Conservation (phyloP, 1,140 invertebrate genomes). For the Agrypnia vestita region DNA sequence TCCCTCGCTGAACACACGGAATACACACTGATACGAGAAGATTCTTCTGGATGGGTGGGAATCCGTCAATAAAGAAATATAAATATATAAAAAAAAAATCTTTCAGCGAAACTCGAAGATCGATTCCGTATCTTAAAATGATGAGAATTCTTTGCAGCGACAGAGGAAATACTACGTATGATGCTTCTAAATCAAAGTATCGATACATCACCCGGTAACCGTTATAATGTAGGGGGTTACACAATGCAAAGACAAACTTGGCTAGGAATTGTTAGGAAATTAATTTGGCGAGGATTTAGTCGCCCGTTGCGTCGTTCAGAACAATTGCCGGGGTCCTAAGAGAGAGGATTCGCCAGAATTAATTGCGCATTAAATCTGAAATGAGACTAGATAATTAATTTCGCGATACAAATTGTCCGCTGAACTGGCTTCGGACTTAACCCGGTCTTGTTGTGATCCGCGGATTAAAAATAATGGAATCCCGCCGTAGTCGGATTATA, state of each 20-base stretch:
- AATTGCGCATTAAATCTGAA: slow-evolving; percentile 61
- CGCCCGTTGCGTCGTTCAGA: slow-evolving; percentile 46
- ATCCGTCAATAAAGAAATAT: too few species aligned
- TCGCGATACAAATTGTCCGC: slow-evolving; percentile 58
- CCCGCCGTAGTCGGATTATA: slow-evolving; percentile 28
- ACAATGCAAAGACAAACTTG: neutral
- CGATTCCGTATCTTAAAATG: too few species aligned
- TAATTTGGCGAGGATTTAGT: slow-evolving; percentile 60
- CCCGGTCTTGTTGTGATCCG: slow-evolving; percentile 42
- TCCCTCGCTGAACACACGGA: too few species aligned
- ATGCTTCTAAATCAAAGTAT: slow-evolving; percentile 27
- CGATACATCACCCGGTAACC: slow-evolving; percentile 17
- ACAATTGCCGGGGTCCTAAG: slow-evolving; percentile 43
- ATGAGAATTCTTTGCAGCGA: too few species aligned
- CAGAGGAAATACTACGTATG: too few species aligned
- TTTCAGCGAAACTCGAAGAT: too few species aligned
- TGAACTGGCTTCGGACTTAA: slow-evolving; percentile 49
- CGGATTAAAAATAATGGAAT: slow-evolving; percentile 46
- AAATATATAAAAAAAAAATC: too few species aligned
- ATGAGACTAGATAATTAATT: slow-evolving; percentile 61
- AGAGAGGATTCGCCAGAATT: slow-evolving; percentile 56
- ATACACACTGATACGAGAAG: too few species aligned
- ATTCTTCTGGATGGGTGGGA: too few species aligned
- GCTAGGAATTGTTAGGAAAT: slow-evolving; percentile 52
- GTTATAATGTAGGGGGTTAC: slow-evolving; percentile 16